Conservation (phyloP, 2,888 invertebrate genomes). For the Epinotia brunnichana region DNA sequence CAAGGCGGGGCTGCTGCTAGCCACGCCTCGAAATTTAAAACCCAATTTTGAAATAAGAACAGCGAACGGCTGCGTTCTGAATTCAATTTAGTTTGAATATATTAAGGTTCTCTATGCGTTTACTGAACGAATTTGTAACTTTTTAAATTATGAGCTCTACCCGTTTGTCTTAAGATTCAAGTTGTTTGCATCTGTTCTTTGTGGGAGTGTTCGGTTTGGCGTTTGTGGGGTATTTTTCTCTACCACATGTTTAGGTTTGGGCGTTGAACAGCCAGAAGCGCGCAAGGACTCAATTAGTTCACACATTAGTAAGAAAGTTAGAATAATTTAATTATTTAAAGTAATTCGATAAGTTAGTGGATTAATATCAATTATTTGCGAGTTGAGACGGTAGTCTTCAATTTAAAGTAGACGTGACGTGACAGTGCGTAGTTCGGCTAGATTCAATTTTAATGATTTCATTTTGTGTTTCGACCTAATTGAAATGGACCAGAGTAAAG, state of each 20-base stretch:
- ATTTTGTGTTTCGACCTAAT: slow-evolving; percentile 44
- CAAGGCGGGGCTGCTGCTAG: slow-evolving; percentile 57
- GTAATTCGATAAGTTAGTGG: slow-evolving; percentile 81
- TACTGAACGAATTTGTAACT: slow-evolving; percentile 37
- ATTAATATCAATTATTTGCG: slow-evolving; percentile 77
- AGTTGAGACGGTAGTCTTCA: slow-evolving; percentile 61
- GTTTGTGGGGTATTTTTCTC: slow-evolving; percentile 64
- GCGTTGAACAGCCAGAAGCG: slow-evolving; percentile 75
- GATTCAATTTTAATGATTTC: slow-evolving; percentile 24
- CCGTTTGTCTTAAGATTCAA: slow-evolving; percentile 53
- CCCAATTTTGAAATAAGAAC: slow-evolving; percentile 59
- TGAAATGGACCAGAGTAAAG: slow-evolving; percentile 75
- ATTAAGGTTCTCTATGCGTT: slow-evolving; percentile 55
- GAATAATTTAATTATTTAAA: slow-evolving; percentile 82
- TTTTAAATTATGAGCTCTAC: slow-evolving; percentile 54
- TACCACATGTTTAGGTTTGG: slow-evolving; percentile 69
- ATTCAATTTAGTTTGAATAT: slow-evolving; percentile 51
- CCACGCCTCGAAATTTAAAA: slow-evolving; percentile 68
- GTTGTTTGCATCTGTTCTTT: slow-evolving; percentile 45
- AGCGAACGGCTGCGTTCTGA: slow-evolving; percentile 58
- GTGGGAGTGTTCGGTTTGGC: slow-evolving; percentile 65
- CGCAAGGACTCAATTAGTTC: slow-evolving; percentile 80
- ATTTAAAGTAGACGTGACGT: slow-evolving; percentile 45
- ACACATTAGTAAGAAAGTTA: slow-evolving; percentile 80
- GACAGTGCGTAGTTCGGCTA: slow-evolving; percentile 37